Percentiles rank a stretch among this genome's conserved stretches.
Evolutionary conservation across 2,113 vertebrate genomes (phyloP).

Genomic region (Gallinago undulata): DNA sequence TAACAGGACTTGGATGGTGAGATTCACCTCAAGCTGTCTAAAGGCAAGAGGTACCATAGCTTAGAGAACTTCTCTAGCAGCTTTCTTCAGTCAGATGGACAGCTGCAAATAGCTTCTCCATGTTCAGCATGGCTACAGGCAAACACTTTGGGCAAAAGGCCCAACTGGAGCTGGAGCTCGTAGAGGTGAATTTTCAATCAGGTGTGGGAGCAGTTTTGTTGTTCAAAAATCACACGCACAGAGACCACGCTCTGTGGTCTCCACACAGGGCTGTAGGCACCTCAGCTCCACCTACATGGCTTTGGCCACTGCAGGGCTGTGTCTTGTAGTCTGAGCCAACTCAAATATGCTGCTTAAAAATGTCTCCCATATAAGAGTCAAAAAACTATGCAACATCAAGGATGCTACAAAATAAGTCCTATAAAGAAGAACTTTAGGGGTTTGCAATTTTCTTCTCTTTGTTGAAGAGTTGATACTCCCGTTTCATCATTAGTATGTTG

Average conservation of each 20-base stretch:
- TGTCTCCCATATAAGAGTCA: background rate
- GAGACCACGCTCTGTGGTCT: background rate
- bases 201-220: background rate
- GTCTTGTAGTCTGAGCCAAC: background rate
- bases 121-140: background rate
- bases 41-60: background rate
- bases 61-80: background rate
- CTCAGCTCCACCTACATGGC: background rate
- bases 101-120: background rate
- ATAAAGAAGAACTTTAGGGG: background rate
- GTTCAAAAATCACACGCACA: background rate
- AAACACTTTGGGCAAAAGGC: background rate
- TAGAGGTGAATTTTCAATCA: background rate
- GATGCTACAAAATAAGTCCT: background rate
- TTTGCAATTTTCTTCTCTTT: background rate
- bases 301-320: background rate
- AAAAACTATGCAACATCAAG: background rate
- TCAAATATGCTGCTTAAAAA: background rate
- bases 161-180: background rate
- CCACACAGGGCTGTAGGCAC: background rate
- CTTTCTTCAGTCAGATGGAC: background rate
- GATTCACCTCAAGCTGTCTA: background rate
- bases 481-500: background rate
- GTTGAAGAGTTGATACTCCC: background rate
- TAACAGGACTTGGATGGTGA: fast-evolving